Evolutionary conservation across 2,888 invertebrate species (phyloP).

Genomic region (Drosophila differens): DNA sequence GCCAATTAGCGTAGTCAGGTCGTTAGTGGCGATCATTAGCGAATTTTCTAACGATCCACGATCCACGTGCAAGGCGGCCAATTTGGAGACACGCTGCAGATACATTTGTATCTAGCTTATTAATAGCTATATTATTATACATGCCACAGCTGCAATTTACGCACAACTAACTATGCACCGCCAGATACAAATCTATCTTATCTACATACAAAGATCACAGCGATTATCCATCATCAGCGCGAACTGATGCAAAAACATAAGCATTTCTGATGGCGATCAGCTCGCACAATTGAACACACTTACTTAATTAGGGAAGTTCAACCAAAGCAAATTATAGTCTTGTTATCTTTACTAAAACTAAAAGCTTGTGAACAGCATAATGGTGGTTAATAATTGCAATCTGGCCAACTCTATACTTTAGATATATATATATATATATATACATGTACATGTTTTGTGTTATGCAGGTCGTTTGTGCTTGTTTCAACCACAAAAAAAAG

Average conservation of each 20-base stretch:
- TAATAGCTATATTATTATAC: conserved; percentile 32
- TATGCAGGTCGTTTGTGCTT: background rate
- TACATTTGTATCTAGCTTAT: conserved; percentile 42
- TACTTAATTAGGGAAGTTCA: background rate
- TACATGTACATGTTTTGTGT: background rate
- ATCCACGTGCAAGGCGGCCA: conserved; percentile 49
- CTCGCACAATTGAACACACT: background rate
- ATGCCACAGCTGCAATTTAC: conserved; percentile 39
- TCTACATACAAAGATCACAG: conserved; percentile 8
- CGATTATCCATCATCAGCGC: conserved; percentile 22
- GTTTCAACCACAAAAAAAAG: background rate
- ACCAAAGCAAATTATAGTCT: background rate
- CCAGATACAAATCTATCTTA: conserved; percentile 29
- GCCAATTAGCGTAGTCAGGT: conserved; percentile 70
- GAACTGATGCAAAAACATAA: background rate
- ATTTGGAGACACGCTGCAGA: background rate
- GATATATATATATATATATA: too few relatives aligned
- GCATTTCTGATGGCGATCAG: background rate
- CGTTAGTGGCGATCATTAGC: conserved; percentile 73
- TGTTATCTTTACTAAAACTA: background rate
- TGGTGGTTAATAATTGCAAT: background rate
- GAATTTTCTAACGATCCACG: conserved; percentile 72
- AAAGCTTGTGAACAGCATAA: background rate
- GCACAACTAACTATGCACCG: conserved; percentile 24
- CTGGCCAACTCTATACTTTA: background rate